phyloP scores from a whole-genome alignment of 2,888 invertebrate genomes.

The Sphaerophoria taeniata region DNA sequence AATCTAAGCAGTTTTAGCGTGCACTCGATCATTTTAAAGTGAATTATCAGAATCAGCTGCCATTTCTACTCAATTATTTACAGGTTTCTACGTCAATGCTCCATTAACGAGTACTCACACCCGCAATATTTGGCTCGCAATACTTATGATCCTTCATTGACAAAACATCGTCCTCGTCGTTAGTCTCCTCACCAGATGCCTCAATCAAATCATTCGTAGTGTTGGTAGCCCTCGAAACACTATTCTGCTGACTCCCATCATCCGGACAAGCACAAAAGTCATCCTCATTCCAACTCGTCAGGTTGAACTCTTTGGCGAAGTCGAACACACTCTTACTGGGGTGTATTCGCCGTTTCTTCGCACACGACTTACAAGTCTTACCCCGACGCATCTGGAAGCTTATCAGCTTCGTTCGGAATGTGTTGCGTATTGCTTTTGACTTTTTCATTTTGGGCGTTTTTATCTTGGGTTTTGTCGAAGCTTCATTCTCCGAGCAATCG shows the following conservation, averaged over 20 bases:
- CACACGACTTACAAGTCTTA: constrained; percentile 80
- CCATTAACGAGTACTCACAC: constrained; percentile 79
- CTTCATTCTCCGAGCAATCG: constrained; percentile 50
- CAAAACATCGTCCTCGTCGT: constrained; percentile 78
- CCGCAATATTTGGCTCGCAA: constrained; percentile 81
- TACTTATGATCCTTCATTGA: constrained; percentile 82
- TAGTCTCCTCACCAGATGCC: constrained; percentile 75
- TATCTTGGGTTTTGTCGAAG: constrained; percentile 78
- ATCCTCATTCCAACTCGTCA: constrained; percentile 74
- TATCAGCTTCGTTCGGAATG: constrained; percentile 81
- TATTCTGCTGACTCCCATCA: constrained; percentile 57
- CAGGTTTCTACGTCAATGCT: constrained; percentile 39
- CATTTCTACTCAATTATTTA: constrained; percentile 50
- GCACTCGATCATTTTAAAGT: too few relatives aligned
- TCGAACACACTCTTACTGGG: constrained; percentile 81
- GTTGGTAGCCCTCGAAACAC: constrained; percentile 65
- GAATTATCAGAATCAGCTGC: constrained; percentile 46
- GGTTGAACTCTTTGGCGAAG: constrained; percentile 80
- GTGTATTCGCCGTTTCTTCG: constrained; percentile 81
- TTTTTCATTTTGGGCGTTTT: constrained; percentile 82
- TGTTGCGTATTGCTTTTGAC: constrained; percentile 81
- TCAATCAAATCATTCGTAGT: constrained; percentile 72
- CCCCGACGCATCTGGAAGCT: constrained; percentile 80
- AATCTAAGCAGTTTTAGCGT: too few relatives aligned
- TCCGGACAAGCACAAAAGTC: constrained; percentile 80